Conservation (phyloP, 2,888 invertebrate genomes). For the Tolmerus cingulatus region DNA sequence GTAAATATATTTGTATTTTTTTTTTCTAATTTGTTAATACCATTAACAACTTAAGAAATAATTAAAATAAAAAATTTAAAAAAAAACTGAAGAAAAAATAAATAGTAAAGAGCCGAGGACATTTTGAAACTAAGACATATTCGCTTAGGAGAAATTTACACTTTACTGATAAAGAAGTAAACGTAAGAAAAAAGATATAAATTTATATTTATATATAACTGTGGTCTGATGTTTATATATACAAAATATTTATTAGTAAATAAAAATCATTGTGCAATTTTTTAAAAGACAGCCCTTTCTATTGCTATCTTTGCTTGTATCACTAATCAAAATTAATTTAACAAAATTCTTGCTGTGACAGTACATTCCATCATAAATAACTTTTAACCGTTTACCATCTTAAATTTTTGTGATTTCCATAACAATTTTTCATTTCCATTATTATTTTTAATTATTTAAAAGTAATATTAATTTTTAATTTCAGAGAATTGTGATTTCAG, state of each 20-base stretch:
- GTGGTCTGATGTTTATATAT: slow-evolving; percentile 42
- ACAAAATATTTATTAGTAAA: slow-evolving; percentile 41
- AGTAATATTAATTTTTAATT: too few relatives aligned
- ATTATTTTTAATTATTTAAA: not conserved
- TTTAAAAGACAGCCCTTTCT: slow-evolving; percentile 28
- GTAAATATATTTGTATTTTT: slow-evolving; percentile 33
- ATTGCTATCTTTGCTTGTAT: not conserved
- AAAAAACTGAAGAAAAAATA: not conserved
- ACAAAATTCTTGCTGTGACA: not conserved
- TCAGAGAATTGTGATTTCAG: not conserved
- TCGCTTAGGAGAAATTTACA: slow-evolving; percentile 27
- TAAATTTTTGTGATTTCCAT: not conserved
- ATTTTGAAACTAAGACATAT: slow-evolving; percentile 27
- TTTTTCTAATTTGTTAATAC: slow-evolving; percentile 19
- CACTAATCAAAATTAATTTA: not conserved
- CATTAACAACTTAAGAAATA: not conserved
- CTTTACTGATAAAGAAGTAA: slow-evolving; percentile 17
- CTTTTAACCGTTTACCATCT: not conserved
- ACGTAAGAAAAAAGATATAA: not conserved
- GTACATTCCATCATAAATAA: not conserved
- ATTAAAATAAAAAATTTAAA: not conserved
- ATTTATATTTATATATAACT: slow-evolving; percentile 36
- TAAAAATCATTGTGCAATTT: slow-evolving; percentile 42
- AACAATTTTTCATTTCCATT: too few relatives aligned
- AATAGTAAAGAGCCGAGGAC: not conserved